Base-by-base conservation (phyloP, 2,888 invertebrate genomes). In the Blastobasis lacticolella region DNA sequence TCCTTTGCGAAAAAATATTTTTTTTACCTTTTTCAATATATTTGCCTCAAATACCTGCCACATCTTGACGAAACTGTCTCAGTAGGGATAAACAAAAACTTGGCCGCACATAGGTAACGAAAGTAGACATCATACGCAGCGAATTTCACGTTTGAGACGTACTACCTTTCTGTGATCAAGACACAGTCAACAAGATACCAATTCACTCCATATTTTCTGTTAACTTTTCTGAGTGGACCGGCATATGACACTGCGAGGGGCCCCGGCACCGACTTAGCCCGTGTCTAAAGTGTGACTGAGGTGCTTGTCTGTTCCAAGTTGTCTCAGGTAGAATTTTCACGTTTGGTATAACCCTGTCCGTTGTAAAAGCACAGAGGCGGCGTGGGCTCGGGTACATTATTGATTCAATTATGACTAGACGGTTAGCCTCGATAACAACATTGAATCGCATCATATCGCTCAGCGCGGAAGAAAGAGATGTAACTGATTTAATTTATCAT, bases 281-380 rank as follows among this genome's bases (percentile, higher is more conserved):
- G 59, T 71, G 70, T 66, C 76, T 73, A 75, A 71, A 67, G 70
- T 73, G 78, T 74, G 67, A 86, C 85, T 84, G 73, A 77, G 61
- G 60, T 58, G 66, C 67, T 64, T 65, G 66, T 66, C 66, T 66
- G 67, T 71, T 71, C 66, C 74, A 71, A 66, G 64, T 71, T 61
- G 69, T 67, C 77, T 65, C 79, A 80, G 83, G 81, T 83, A 83
- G 66, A 66, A 75, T 79, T 83, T 83, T 79, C 78, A 81, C 75
- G 77, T 74, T 23, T 58, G 58, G 52, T 71, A 66, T 63, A 69
- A 84, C 56, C 68, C 79, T 69, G 56, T 69, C 54, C 60, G 59
- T 53, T 64, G 59, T 50, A 63, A 61, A 63, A 69, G 69, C 10
- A 59, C 61, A 57, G 48, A 51, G 53, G 48, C 40, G 38, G 46